A percentile compares a stretch with the other conserved stretches of the same genome.
Conservation (phyloP, 64 coral and sea anemone species). For the Dendrophyllia cribrosa region DNA sequence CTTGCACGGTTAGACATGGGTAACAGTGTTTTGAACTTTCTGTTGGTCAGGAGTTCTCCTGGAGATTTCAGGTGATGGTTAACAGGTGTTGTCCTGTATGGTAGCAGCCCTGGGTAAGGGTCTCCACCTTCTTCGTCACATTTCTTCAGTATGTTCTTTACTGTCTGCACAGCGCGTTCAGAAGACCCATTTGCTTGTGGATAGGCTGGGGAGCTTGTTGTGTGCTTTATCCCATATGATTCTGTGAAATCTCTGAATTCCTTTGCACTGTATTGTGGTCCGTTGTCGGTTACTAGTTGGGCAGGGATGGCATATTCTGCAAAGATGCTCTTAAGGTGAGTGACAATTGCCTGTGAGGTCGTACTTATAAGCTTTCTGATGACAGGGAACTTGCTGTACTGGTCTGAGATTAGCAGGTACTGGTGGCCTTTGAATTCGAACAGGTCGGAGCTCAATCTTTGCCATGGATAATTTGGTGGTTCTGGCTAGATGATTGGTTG, state of each 20-base stretch:
- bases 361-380: background rate
- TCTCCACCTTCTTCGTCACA: slow-evolving; percentile 42
- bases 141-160: slow-evolving; percentile 22
- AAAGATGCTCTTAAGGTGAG: slow-evolving; percentile 14
- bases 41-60: slow-evolving; percentile 38
- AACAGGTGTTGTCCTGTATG: slow-evolving; percentile 55
- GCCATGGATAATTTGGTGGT: slow-evolving; percentile 54
- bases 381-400: background rate
- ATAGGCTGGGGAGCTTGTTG: slow-evolving; percentile 49
- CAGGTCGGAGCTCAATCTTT: slow-evolving; percentile 56
- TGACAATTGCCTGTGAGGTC: background rate
- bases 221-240: slow-evolving; percentile 36
- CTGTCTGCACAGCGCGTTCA: slow-evolving; percentile 9
- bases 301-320: slow-evolving; percentile 52
- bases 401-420: background rate
- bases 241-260: slow-evolving; percentile 42
- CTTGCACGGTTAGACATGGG: too few relatives aligned
- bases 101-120: slow-evolving; percentile 24
- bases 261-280: slow-evolving; percentile 54
- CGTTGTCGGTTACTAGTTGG: slow-evolving; percentile 41
- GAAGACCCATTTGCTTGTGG: slow-evolving; percentile 51
- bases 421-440: slow-evolving; percentile 51
- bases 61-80: slow-evolving; percentile 27
- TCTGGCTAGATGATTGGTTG: slow-evolving; percentile 35
- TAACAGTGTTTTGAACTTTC: too few relatives aligned